Conservation (phyloP, 2,113 vertebrate genomes). For the Corythoichthys intestinalis region DNA sequence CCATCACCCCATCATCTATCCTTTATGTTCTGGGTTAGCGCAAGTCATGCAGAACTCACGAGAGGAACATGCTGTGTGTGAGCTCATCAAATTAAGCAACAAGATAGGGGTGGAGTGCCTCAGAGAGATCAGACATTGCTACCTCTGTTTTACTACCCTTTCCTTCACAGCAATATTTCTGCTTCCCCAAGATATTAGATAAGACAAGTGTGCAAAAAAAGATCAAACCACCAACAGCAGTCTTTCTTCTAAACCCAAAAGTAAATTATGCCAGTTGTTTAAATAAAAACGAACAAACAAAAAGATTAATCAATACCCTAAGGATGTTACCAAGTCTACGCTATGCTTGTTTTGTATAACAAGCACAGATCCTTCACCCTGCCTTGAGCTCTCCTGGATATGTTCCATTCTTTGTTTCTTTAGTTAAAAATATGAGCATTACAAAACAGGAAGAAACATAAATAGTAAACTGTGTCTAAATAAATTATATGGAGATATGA, state of each 20-base stretch:
- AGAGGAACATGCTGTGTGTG: slow-evolving; percentile 71
- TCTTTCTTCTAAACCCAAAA: neutral
- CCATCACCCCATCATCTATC: slow-evolving; percentile 47
- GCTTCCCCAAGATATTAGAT: slow-evolving; percentile 11
- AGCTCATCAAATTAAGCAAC: slow-evolving; percentile 71
- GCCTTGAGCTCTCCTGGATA: neutral
- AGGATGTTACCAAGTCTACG: neutral
- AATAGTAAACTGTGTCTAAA: slow-evolving; percentile 35
- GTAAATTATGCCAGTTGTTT: neutral
- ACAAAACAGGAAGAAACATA: slow-evolving; percentile 4
- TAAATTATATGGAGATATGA: neutral
- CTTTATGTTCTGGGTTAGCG: slow-evolving; percentile 69
- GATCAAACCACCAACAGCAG: slow-evolving; percentile 1
- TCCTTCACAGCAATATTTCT: slow-evolving; percentile 22
- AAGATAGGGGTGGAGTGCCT: slow-evolving; percentile 51
- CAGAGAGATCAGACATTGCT: slow-evolving; percentile 26
- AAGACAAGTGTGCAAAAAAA: neutral
- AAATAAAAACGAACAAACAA: neutral
- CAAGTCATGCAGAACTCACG: slow-evolving; percentile 75
- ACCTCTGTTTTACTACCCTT: slow-evolving; percentile 32
- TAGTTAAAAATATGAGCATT: slow-evolving; percentile 13
- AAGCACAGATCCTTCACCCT: slow-evolving; percentile 10
- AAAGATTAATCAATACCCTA: neutral
- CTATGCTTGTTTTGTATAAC: neutral
- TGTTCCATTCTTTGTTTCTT: slow-evolving; percentile 7